phyloP scores from a whole-genome alignment of 23 tunicate genomes.

The Halocynthia aurantium region DNA sequence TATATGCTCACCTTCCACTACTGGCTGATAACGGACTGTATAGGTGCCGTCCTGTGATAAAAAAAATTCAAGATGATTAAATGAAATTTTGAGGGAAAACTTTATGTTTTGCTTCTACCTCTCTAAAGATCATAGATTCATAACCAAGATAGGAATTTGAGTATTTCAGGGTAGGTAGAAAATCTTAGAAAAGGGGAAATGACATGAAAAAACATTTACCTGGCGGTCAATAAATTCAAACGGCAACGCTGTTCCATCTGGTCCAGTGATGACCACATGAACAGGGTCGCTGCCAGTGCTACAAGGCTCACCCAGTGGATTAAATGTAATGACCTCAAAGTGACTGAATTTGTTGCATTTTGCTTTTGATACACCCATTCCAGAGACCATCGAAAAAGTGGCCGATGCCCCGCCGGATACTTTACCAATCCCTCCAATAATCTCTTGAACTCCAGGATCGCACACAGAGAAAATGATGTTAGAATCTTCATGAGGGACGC shows the following conservation, averaged over 20 bases:
- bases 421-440: constrained; percentile 17
- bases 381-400: constrained; percentile 2
- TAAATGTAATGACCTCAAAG: background rate
- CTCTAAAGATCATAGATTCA: too few relatives aligned
- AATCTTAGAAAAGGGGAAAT: background rate
- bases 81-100: too few relatives aligned
- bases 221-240: background rate
- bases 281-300: background rate
- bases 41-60: background rate
- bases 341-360: background rate
- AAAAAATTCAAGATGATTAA: too few relatives aligned
- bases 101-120: too few relatives aligned
- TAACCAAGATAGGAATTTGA: too few relatives aligned
- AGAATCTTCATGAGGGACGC: constrained; percentile 52
- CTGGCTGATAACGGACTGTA: background rate
- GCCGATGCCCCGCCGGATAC: constrained; percentile 8
- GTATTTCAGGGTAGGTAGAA: background rate
- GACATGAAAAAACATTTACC: background rate
- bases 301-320: constrained; percentile 5
- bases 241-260: background rate
- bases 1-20: background rate
- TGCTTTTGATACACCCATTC: background rate
- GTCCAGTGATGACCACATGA: background rate
- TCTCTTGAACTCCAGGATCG: constrained; percentile 18
- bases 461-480: constrained; percentile 41